phyloP scores from a whole-genome alignment of 1,140 invertebrate species.

The Diuraphis noxia region DNA sequence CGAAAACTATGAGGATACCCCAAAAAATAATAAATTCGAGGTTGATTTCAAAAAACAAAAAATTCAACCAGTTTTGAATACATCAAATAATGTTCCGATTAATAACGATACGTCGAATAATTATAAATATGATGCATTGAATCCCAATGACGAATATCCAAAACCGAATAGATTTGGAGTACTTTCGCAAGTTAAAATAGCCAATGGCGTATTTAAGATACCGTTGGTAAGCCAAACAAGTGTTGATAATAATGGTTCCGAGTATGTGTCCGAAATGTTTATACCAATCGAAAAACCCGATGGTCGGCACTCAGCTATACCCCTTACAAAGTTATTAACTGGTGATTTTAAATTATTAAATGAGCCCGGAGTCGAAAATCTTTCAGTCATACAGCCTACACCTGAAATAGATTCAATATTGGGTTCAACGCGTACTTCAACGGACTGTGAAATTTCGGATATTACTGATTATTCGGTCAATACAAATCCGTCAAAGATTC shows the following conservation, averaged over 20 bases:
- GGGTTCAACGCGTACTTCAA: neutral
- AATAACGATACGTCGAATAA: neutral
- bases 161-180: neutral
- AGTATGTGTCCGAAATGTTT: neutral
- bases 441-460: neutral
- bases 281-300: conserved; percentile 35
- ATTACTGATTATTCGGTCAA: neutral
- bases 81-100: neutral
- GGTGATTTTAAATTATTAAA: neutral
- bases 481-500: neutral
- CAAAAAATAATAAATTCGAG: neutral
- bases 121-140: neutral
- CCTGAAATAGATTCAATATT: neutral
- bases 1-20: neutral
- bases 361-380: neutral
- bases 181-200: neutral
- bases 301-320: neutral
- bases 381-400: neutral
- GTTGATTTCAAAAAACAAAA: neutral
- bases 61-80: neutral
- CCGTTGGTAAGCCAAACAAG: neutral
- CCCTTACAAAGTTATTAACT: conserved; percentile 12
- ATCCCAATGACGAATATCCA: neutral
- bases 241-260: neutral
- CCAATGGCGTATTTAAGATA: neutral